Percentiles rank a stretch among this genome's conserved stretches.
Evolutionary conservation across 2,113 vertebrate species (phyloP).

Genomic region (Paramormyrops kingsleyae): DNA sequence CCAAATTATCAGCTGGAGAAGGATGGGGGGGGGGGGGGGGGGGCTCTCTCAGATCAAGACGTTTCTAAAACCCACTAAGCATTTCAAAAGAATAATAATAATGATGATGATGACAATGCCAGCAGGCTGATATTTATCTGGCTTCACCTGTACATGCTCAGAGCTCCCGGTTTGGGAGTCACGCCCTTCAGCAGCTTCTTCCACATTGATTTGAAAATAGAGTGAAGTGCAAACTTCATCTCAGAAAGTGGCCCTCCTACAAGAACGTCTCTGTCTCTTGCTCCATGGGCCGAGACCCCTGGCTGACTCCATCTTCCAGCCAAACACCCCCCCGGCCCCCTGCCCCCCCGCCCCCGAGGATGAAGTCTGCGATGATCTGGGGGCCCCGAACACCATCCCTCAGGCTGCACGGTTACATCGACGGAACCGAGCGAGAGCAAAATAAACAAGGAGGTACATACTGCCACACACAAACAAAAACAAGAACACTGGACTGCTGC

Average conservation of each 20-base stretch:
- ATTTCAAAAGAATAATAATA: background rate
- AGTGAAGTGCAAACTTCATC: background rate
- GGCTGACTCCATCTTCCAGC: background rate
- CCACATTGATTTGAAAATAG: background rate
- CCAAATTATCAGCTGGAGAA: background rate
- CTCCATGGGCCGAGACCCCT: background rate
- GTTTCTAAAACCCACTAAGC: background rate
- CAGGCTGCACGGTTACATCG: background rate
- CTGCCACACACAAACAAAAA: background rate
- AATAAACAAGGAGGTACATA: background rate
- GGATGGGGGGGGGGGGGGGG: background rate
- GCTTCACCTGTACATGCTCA: background rate
- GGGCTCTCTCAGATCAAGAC: background rate
- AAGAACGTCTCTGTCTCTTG: background rate
- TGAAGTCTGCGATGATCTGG: background rate
- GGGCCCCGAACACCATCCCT: background rate
- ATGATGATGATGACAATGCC: background rate
- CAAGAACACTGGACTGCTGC: background rate
- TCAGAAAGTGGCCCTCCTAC: background rate
- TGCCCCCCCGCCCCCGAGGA: background rate
- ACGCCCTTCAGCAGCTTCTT: background rate
- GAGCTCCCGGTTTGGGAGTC: background rate
- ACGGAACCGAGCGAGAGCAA: background rate
- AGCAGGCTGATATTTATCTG: background rate
- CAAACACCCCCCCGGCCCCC: background rate